Percentiles rank a stretch among this genome's conserved stretches.
Conservation (phyloP, 2,113 vertebrate genomes). For the Macrotis lagotis region DNA sequence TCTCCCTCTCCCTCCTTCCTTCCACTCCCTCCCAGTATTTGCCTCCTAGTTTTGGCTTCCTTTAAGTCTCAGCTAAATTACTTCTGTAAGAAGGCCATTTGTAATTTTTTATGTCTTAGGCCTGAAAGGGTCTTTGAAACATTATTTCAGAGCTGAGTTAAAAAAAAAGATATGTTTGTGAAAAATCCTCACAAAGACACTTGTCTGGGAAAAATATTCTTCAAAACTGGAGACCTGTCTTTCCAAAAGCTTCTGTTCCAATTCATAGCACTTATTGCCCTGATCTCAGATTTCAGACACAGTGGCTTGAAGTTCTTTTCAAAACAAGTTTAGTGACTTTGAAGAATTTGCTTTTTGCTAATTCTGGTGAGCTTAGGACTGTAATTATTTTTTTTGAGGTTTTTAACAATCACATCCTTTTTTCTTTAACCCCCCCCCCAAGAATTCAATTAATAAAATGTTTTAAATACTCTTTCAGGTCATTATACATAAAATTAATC, state of each 20-base stretch:
- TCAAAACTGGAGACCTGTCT: conserved; percentile 67
- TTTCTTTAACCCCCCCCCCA: no score
- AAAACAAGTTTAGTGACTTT: conserved; percentile 74
- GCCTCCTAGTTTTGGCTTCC: neutral
- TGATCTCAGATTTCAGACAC: conserved; percentile 61
- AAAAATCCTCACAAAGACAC: conserved; percentile 69
- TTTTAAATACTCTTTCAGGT: no score
- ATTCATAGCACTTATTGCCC: conserved; percentile 70
- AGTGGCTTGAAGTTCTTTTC: conserved; percentile 72
- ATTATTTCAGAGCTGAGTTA: conserved; percentile 70
- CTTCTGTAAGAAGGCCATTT: neutral
- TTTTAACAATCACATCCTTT: no score
- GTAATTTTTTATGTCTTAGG: conserved; percentile 70
- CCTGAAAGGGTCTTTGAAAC: conserved; percentile 77
- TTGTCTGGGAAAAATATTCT: conserved; percentile 74
- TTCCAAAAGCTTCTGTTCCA: conserved; percentile 69
- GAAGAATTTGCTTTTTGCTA: conserved; percentile 59
- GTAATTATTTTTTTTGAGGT: conserved; percentile 39
- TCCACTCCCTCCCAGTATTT: neutral
- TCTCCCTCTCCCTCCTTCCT: neutral
- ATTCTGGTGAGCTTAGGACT: conserved; percentile 62
- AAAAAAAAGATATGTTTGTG: conserved; percentile 30
- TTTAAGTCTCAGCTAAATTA: neutral
- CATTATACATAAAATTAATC: no score
- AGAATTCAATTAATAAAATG: no score